phyloP scores from a whole-genome alignment of 2,888 invertebrate species.

The Platerodrilus igneus region DNA sequence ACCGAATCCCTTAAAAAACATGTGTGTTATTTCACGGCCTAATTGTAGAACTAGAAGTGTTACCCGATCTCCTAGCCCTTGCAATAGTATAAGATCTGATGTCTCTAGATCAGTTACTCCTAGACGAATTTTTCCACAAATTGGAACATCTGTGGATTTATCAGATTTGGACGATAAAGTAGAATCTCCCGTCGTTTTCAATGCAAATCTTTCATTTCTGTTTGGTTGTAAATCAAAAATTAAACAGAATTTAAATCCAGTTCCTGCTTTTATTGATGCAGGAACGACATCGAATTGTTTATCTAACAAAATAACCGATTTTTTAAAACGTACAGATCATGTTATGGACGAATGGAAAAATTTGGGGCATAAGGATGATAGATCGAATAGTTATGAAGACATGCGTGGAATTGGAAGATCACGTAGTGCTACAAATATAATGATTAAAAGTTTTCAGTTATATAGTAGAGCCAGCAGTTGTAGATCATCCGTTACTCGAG shows the following conservation, averaged over 20 bases:
- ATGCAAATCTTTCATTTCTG: constrained; percentile 75
- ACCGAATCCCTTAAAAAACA: constrained; percentile 45
- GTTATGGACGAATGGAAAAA: constrained; percentile 83
- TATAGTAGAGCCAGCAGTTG: constrained; percentile 59
- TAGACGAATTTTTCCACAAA: constrained; percentile 66
- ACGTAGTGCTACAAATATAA: constrained; percentile 73
- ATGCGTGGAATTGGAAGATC: constrained; percentile 56
- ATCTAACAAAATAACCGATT: constrained; percentile 71
- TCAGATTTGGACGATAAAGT: constrained; percentile 62
- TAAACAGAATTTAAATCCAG: constrained; percentile 60
- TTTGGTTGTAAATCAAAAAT: constrained; percentile 70
- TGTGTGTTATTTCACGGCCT: constrained; percentile 39
- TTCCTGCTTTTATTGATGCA: constrained; percentile 72
- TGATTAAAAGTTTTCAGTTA: constrained; percentile 77
- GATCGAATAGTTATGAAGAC: constrained; percentile 40
- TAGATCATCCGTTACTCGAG: constrained; percentile 48
- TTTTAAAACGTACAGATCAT: constrained; percentile 78
- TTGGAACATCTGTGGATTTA: constrained; percentile 51
- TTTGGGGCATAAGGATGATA: constrained; percentile 59
- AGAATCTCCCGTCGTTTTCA: constrained; percentile 74
- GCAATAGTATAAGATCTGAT: constrained; percentile 45
- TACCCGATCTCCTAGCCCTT: constrained; percentile 33
- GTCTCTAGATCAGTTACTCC: constrained; percentile 51
- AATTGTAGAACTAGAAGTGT: constrained; percentile 22
- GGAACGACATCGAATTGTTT: constrained; percentile 73